Base-by-base conservation (phyloP, 2,797 vertebrate species). In the Chaenodraco wilsoni region DNA sequence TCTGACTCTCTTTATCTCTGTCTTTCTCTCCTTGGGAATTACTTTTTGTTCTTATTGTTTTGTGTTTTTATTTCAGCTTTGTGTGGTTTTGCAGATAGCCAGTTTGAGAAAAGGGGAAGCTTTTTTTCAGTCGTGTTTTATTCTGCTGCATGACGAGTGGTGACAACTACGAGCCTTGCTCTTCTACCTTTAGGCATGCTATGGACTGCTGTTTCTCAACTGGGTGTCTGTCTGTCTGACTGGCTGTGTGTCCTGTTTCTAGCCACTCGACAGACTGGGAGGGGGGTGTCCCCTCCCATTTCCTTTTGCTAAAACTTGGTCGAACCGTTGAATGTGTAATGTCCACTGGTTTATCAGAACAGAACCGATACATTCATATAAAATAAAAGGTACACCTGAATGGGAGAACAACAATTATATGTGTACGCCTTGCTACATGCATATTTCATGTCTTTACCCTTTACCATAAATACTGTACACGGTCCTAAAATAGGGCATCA, bases 141-240 rank as follows among this genome's bases (percentile, higher is more conserved):
- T 79, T 87, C 79, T 91, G 87, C 91, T 95, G 95, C 94, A 95
- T 95, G 95, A 91, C 63, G 48, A 89, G 87, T 87, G 87, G 68
- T 86, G 88, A 88, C 87, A 61, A 89, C 80, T 82, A 69, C 78
- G 79, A 86, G 90, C 86, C 89, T 93, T 92, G 94, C 92, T 93
- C 85, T 82, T 85, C 82, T 81, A 86, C 74, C 75, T 88, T 76
- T 78, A 91, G 93, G 95, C 95, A 95, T 95, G 95, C 92, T 93
- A 72, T 88, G 87, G 92, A 81, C 91, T 90, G 89, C 89, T 92
- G 81, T 87, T 86, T 83, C 76, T 88, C 76, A 54, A 84, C 72
- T 83, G 84, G 88, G 65, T 90, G 78, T 86, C 78, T 84, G 79
- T 85, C 88, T 85, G 85, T 79, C 87, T 89, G 78, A 83, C 83